These are phyloP conservation scores for Eupithecia centaureata DNA, from an alignment of 2,888 invertebrate species.

Conservation along the genomic window DNA sequence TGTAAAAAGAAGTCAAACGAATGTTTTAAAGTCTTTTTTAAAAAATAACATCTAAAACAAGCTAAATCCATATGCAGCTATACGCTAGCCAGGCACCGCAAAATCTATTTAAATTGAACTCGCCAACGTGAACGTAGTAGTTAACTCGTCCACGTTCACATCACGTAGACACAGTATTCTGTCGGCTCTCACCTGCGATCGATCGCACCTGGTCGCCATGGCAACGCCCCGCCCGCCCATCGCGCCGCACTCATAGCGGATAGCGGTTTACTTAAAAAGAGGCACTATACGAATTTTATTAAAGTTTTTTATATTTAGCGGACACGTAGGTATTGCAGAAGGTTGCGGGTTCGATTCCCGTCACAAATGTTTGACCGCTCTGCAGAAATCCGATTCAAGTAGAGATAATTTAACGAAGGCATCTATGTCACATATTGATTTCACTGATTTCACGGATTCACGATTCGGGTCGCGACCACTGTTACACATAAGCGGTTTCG, in stretches of 20 bases:
- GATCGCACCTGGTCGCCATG: slow-evolving; percentile 74
- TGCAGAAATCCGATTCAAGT: too few relatives aligned
- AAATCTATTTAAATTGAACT: neutral
- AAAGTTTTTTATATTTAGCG: too few relatives aligned
- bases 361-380: neutral
- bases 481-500: too few relatives aligned
- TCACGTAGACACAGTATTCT: neutral
- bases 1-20: neutral
- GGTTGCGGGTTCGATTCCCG: neutral
- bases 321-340: too few relatives aligned
- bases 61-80: too few relatives aligned
- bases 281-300: neutral
- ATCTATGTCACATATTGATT: too few relatives aligned
- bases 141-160: neutral
- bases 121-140: neutral
- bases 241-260: neutral
- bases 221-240: slow-evolving; percentile 54
- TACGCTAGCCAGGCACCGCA: neutral
- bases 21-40: too few relatives aligned
- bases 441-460: too few relatives aligned
- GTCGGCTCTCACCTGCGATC: slow-evolving; percentile 60
- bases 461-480: too few relatives aligned
- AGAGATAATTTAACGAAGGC: too few relatives aligned
- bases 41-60: too few relatives aligned
- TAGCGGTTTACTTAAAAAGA: slow-evolving; percentile 8